Conservation (phyloP, 2,113 vertebrate genomes). For the Callaeas wilsoni region DNA sequence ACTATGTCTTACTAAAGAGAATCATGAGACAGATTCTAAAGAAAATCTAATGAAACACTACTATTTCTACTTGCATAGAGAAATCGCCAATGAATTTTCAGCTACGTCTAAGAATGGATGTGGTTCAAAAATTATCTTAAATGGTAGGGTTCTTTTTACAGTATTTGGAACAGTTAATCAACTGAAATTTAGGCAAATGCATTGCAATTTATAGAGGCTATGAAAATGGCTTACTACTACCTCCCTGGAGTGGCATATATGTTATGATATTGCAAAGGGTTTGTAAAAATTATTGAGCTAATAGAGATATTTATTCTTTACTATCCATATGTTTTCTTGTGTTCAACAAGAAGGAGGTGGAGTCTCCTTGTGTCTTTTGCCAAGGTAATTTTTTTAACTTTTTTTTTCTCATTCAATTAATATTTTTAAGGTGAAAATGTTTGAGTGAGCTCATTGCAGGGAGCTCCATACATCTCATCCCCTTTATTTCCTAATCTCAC, state of each 20-base stretch:
- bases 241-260: neutral
- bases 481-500: slow-evolving; percentile 17
- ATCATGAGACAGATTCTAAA: neutral
- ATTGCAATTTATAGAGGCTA: neutral
- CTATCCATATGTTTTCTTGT: neutral
- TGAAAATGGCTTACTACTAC: neutral
- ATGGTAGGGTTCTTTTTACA: neutral
- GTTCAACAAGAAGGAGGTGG: neutral
- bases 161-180: neutral
- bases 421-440: neutral
- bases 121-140: neutral
- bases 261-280: neutral
- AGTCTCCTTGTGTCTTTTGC: neutral
- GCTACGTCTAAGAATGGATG: neutral
- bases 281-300: neutral
- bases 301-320: neutral
- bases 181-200: neutral
- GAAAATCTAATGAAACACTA: neutral
- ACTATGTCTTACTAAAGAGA: neutral
- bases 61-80: neutral
- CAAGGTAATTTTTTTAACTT: neutral
- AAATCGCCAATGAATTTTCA: neutral
- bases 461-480: neutral
- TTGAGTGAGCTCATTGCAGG: neutral
- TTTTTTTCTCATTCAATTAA: neutral